Evolutionary conservation across 1,140 invertebrate species (phyloP).

Genomic region (Danaus melanippus): DNA sequence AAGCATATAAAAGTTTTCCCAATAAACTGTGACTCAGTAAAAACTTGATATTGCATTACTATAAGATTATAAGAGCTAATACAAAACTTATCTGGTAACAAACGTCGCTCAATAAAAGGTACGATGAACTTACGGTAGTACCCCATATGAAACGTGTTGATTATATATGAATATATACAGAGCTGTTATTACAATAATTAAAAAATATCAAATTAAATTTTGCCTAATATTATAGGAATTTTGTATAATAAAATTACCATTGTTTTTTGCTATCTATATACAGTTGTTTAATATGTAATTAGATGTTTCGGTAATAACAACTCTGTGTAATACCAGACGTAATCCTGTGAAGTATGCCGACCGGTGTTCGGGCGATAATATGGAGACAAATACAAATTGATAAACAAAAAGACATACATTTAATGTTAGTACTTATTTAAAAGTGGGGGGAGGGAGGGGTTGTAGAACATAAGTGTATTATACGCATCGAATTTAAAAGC

Average conservation of each 20-base stretch:
- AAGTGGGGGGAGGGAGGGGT: conserved; percentile 29
- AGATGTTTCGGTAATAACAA: conserved; percentile 10
- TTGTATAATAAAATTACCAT: too few relatives aligned
- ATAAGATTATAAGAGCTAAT: conserved; percentile 57
- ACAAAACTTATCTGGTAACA: conserved; percentile 67
- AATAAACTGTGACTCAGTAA: not conserved
- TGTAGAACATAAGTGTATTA: conserved; percentile 33
- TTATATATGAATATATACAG: conserved; percentile 30
- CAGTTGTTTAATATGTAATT: too few relatives aligned
- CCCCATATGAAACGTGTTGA: conserved; percentile 65
- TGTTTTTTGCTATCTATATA: too few relatives aligned
- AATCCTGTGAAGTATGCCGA: conserved; percentile 62
- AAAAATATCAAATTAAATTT: not conserved
- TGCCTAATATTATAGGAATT: too few relatives aligned
- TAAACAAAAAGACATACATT: conserved; percentile 68
- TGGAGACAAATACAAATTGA: conserved; percentile 70
- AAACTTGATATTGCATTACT: conserved; percentile 8
- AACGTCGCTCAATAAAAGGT: conserved; percentile 67
- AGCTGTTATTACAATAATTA: conserved; percentile 34
- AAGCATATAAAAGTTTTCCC: conserved; percentile 1
- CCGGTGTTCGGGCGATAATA: conserved; percentile 60
- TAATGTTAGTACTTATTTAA: conserved; percentile 58
- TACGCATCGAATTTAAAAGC: conserved; percentile 32
- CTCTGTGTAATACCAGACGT: conserved; percentile 39
- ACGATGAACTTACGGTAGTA: conserved; percentile 65